phyloP scores from a whole-genome alignment of 1,140 invertebrate genomes.

The Drosophila persimilis region DNA sequence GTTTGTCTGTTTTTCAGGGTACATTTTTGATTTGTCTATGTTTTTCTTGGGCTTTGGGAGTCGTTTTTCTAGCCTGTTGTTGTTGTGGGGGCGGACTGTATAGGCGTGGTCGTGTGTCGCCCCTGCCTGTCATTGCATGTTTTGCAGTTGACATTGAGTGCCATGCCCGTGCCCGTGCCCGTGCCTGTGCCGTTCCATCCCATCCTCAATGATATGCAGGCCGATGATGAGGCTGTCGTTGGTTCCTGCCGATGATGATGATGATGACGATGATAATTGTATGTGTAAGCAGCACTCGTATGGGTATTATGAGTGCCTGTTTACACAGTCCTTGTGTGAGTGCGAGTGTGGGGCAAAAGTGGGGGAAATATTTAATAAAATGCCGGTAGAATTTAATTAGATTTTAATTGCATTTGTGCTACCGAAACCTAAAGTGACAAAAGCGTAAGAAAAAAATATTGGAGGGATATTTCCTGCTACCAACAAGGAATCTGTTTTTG shows the following conservation, averaged over 20 bases:
- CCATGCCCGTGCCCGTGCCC: constrained; percentile 43
- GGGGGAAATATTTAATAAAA: constrained; percentile 71
- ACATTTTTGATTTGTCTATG: constrained; percentile 54
- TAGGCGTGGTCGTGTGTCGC: constrained; percentile 56
- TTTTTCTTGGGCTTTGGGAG: constrained; percentile 46
- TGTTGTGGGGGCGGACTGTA: constrained; percentile 9
- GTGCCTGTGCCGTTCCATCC: neutral
- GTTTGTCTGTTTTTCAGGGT: constrained; percentile 3
- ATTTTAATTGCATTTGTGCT: constrained; percentile 75
- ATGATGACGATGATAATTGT: constrained; percentile 60
- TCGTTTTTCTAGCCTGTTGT: constrained; percentile 9
- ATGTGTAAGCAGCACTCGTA: too few relatives aligned
- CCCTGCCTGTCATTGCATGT: constrained; percentile 73
- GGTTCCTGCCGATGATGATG: constrained; percentile 40
- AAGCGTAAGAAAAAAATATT: neutral
- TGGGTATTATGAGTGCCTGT: constrained; percentile 67
- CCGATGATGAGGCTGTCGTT: constrained; percentile 32
- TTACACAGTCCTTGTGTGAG: constrained; percentile 69
- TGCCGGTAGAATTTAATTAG: constrained; percentile 78
- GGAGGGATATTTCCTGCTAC: neutral
- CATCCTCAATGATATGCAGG: constrained; percentile 71
- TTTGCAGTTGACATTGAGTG: constrained; percentile 79
- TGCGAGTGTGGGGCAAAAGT: constrained; percentile 6
- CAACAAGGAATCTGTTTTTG: constrained; percentile 40
- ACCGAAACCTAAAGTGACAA: constrained; percentile 34